A percentile compares a stretch with the other conserved stretches of the same genome.
Evolutionary conservation across 2,113 vertebrate species (phyloP).

Genomic region (Trichomycterus rosablanca): DNA sequence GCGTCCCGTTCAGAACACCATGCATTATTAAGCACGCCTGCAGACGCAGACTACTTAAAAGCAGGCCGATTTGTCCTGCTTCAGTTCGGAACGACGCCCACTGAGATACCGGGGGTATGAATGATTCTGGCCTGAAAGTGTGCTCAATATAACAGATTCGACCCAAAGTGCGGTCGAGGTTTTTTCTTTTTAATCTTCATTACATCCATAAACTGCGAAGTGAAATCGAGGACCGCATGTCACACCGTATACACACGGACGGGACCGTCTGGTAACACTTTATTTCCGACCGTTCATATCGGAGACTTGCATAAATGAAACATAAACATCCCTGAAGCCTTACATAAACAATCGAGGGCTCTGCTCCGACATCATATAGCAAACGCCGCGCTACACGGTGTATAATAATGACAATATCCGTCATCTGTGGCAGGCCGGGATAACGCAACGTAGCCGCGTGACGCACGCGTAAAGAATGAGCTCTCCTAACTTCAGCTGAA

Average conservation of each 20-base stretch:
- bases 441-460: no score
- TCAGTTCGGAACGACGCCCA: no score
- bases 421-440: slow-evolving; percentile 4
- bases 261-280: no score
- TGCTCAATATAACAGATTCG: background rate
- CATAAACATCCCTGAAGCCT: slow-evolving; percentile 15
- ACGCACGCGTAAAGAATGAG: no score
- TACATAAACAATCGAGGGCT: slow-evolving; percentile 10
- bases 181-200: no score
- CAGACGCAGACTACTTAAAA: slow-evolving; percentile 8
- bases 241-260: no score
- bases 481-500: no score
- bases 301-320: slow-evolving; percentile 23
- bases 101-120: no score
- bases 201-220: no score
- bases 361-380: background rate
- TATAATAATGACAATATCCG: background rate
- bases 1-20: slow-evolving; percentile 16
- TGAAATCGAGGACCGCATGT: no score
- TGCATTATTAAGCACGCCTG: slow-evolving; percentile 31
- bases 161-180: background rate
- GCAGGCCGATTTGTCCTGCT: no score
- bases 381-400: background rate
- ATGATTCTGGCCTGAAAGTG: background rate
- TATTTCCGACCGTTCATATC: no score